These are phyloP conservation scores for Thymelicus lineola DNA, from an alignment of 2,888 invertebrate species.

Conservation along the genomic window DNA sequence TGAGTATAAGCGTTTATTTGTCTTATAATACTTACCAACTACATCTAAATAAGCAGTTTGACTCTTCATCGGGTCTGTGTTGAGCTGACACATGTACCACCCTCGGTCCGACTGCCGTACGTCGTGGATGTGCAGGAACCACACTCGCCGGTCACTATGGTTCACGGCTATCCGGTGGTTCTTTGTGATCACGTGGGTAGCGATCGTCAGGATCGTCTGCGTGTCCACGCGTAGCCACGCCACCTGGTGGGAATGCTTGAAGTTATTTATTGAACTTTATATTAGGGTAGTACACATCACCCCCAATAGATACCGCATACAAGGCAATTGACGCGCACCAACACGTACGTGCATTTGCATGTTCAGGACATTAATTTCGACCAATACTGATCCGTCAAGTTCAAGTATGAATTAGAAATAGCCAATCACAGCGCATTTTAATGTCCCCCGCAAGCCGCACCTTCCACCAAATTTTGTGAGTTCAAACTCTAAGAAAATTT, in stretches of 20 bases:
- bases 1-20: no score
- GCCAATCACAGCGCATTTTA: no score
- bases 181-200: conserved; percentile 95
- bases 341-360: no score
- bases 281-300: no score
- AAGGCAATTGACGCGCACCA: no score
- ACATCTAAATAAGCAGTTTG: conserved; percentile 95
- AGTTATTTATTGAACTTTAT: background rate
- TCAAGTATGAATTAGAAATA: no score
- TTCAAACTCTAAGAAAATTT: no score
- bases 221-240: conserved; percentile 97
- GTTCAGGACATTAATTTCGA: no score
- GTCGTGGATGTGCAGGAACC: conserved; percentile 94
- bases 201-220: conserved; percentile 96
- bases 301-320: no score
- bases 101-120: conserved; percentile 93
- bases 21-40: conserved; percentile 87
- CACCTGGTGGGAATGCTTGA: conserved; percentile 83
- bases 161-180: conserved; percentile 94
- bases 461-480: no score
- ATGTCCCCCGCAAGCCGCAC: no score
- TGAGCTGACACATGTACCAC: conserved; percentile 97
- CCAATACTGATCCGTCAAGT: no score
- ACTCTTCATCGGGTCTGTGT: conserved; percentile 97
- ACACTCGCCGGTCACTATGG: conserved; percentile 93